A percentile compares a stretch with the other conserved stretches of the same genome.
phyloP scores from a whole-genome alignment of 2,113 vertebrate species.

The Neotragus moschatus region DNA sequence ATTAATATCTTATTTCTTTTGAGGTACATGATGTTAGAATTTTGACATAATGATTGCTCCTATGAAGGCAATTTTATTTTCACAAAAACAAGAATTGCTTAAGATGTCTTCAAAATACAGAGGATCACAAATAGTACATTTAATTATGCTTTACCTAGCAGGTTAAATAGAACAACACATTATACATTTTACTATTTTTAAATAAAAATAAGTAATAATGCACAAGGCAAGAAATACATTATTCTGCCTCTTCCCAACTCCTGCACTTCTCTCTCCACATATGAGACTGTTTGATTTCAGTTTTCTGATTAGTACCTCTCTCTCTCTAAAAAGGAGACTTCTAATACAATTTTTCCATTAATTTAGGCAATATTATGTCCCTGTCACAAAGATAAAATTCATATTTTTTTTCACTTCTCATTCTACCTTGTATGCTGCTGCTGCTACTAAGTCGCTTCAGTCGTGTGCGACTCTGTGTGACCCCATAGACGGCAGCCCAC shows the following conservation, averaged over 20 bases:
- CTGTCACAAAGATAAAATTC: neutral
- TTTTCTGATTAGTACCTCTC: neutral
- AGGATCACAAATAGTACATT: neutral
- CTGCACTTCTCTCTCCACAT: neutral
- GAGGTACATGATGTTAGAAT: neutral
- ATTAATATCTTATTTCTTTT: neutral
- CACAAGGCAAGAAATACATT: neutral
- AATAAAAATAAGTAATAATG: neutral
- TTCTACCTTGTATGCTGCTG: neutral
- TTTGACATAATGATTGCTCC: neutral
- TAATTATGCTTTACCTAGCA: neutral
- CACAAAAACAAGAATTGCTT: neutral
- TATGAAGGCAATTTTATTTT: neutral
- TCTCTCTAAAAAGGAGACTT: neutral
- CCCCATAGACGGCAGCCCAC: neutral
- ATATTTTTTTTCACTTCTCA: neutral
- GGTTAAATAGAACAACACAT: neutral
- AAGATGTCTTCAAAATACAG: neutral
- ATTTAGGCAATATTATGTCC: neutral
- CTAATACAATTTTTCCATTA: neutral
- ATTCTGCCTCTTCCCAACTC: neutral
- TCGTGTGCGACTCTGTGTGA: neutral
- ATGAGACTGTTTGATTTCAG: neutral
- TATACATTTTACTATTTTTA: neutral
- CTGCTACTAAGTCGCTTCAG: neutral